These are phyloP conservation scores for Hirudo medicinalis DNA, from an alignment of 1,140 invertebrate species.

Conservation along the genomic window DNA sequence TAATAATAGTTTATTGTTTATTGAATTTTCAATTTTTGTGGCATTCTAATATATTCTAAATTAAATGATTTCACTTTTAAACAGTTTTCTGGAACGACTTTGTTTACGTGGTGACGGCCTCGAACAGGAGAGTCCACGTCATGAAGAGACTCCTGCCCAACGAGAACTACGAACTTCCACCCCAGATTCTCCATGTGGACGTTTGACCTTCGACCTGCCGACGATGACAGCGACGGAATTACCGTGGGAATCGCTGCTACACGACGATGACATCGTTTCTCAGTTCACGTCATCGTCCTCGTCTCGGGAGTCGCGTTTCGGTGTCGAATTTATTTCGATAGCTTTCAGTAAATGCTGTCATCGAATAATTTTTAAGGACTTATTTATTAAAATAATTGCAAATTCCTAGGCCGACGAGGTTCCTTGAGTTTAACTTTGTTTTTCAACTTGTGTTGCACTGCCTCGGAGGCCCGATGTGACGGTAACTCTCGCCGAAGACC, in stretches of 20 bases:
- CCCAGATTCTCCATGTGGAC: not conserved
- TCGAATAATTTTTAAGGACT: not conserved
- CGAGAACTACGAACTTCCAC: not conserved
- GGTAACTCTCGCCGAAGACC: too few species aligned
- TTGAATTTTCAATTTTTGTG: not conserved
- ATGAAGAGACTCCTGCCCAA: not conserved
- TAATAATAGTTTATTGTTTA: too few species aligned
- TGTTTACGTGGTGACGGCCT: constrained; percentile 1
- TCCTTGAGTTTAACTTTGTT: not conserved
- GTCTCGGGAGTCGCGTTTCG: too few species aligned
- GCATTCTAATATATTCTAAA: too few species aligned
- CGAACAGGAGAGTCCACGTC: constrained; percentile 7
- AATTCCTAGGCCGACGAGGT: not conserved
- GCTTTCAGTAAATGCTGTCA: not conserved
- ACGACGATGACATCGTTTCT: too few species aligned
- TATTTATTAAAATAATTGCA: constrained; percentile 8
- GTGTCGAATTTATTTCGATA: too few species aligned
- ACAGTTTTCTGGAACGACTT: constrained; percentile 4
- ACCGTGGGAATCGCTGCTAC: not conserved
- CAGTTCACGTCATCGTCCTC: too few species aligned
- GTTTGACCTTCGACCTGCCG: too few species aligned
- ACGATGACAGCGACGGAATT: not conserved
- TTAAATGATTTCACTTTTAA: not conserved
- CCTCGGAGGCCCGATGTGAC: too few species aligned
- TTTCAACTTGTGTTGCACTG: too few species aligned